These are phyloP conservation scores for Pseudoatta argentina DNA, from an alignment of 1,140 invertebrate genomes.

Conservation along the genomic window DNA sequence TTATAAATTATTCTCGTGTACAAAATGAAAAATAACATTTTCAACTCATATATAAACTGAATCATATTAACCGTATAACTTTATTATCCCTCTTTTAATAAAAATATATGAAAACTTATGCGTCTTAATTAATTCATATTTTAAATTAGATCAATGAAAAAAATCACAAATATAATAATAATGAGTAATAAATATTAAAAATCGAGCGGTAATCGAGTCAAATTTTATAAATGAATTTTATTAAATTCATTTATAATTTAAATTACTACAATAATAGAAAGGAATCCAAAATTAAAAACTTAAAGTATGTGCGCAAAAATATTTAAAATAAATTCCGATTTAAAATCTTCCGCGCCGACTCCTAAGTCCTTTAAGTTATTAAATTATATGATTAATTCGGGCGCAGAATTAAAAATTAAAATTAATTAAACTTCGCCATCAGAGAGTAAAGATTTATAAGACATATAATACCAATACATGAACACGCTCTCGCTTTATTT, in stretches of 20 bases:
- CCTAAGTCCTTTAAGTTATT: no score
- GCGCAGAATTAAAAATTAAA: not conserved
- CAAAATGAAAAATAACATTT: not conserved
- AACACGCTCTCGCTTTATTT: not conserved
- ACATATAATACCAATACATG: not conserved
- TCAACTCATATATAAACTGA: not conserved
- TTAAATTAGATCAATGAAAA: not conserved
- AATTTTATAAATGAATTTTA: not conserved
- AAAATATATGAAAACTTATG: not conserved
- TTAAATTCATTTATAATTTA: no score
- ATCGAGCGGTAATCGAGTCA: not conserved
- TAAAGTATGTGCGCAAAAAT: no score
- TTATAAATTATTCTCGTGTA: no score
- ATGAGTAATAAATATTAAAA: not conserved
- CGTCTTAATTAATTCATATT: not conserved
- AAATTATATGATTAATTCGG: not conserved
- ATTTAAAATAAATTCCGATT: no score
- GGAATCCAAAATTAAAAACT: no score
- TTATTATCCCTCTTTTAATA: not conserved
- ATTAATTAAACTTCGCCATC: conserved; percentile 1
- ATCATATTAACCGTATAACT: not conserved
- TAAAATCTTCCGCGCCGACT: no score
- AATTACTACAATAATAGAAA: not conserved
- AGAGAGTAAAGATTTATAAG: not conserved
- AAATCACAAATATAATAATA: not conserved